Evolutionary conservation across 2,113 vertebrate species (phyloP), one percentile per base, ranked within the genome.

Genomic region (Penelope pileata): DNA sequence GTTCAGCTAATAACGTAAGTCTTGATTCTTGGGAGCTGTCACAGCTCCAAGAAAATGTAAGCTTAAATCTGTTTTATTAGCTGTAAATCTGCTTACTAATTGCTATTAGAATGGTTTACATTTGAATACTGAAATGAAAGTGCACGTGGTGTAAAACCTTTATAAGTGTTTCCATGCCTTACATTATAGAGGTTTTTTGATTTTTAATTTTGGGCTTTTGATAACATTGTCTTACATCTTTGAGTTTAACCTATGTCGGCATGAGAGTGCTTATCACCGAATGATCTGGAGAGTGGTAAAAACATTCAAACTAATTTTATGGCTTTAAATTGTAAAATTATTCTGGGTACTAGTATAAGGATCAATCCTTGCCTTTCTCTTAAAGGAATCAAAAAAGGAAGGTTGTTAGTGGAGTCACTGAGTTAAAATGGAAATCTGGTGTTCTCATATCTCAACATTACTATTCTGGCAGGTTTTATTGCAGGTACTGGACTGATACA

Each of bases 71-170:
- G 56, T 91, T 96, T 48, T 68, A 86, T 86, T 93, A 91, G 68
- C 83, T 91, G 60, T 83, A 94, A 95, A 91, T 93, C 90, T 95
- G 29, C 83, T 91, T 93, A 83, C 66, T 94, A 84, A 82, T 73
- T 81, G 85, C 54, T 74, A 78, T 93, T 90, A 88, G 54, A 88
- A 60, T 84, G 50, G 24, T 91, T 92, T 78, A 58, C 72, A 50
- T 91, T 62, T 76, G 40, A 88, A 68, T 58, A 53, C n/a, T 60
- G 69, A 64, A 86, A 60, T 82, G 32, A 86, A 90, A 90, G 74
- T 72, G 36, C 56, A 48, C 0, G 0, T 63, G 42, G 73, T 90
- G 24, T 56, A 88, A 86, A 94, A 51, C 40, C n/a, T 86, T 42
- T 69, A 19, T 66, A 51, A 87, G 29, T 81, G 24, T 86, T 86